Evolutionary conservation across 1,140 invertebrate genomes (phyloP).

Genomic region (Megathymus violae): DNA sequence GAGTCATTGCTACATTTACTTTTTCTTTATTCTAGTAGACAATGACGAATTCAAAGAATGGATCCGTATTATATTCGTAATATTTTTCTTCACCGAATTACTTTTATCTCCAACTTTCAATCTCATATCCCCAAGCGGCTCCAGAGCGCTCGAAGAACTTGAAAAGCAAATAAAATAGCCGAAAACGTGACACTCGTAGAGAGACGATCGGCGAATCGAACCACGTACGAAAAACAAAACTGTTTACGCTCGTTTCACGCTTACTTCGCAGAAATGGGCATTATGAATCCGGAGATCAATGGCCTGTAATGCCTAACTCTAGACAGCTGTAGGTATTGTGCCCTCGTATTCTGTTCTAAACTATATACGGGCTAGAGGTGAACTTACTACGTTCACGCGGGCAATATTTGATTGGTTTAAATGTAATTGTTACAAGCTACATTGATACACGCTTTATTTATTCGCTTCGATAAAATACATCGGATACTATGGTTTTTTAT

Average conservation of each 20-base stretch:
- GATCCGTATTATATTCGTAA: no score
- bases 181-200: constrained; percentile 12
- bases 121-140: neutral
- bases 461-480: no score
- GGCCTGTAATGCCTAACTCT: constrained; percentile 14
- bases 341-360: constrained; percentile 26
- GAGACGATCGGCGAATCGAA: constrained; percentile 14
- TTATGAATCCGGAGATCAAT: constrained; percentile 22
- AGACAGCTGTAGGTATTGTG: neutral
- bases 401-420: no score
- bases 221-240: constrained; percentile 33
- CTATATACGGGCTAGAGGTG: no score
- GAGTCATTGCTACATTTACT: no score
- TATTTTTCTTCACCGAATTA: neutral
- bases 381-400: no score
- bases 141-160: neutral
- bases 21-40: no score
- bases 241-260: constrained; percentile 18
- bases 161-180: constrained; percentile 2
- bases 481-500: no score
- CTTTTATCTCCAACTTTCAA: neutral
- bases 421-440: no score
- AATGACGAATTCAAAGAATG: no score
- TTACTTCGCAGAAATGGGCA: constrained; percentile 18
- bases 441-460: no score